Evolutionary conservation across 1,140 invertebrate genomes (phyloP).

Genomic region (Potamilus streckersoni): DNA sequence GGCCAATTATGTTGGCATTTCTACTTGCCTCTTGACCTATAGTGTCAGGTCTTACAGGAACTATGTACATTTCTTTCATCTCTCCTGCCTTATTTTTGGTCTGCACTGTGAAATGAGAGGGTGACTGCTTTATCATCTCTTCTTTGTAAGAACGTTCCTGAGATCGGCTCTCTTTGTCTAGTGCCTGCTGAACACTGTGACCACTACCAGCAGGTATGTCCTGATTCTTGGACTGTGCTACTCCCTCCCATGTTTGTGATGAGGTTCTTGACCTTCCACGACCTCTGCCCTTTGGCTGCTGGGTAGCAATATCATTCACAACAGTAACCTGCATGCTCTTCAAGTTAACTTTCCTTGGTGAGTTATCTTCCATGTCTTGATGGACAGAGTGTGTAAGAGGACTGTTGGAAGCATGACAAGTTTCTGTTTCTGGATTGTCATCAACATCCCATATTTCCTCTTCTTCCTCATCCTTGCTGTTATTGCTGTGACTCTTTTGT

Average conservation of each 20-base stretch:
- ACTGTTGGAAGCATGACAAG: background rate
- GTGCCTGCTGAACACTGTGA: too few species aligned
- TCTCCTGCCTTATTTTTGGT: too few species aligned
- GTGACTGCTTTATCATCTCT: too few species aligned
- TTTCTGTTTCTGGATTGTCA: slow-evolving; percentile 9
- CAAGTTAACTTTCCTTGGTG: slow-evolving; percentile 26
- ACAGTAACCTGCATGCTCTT: slow-evolving; percentile 31
- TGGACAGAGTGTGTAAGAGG: slow-evolving; percentile 1
- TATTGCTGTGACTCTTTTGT: background rate
- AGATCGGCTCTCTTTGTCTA: too few species aligned
- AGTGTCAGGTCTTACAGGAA: slow-evolving; percentile 24
- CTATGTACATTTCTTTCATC: slow-evolving; percentile 27
- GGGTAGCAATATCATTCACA: slow-evolving; percentile 18
- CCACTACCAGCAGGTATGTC: too few species aligned
- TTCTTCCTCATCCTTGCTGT: slow-evolving; percentile 14
- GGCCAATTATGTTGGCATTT: slow-evolving; percentile 19
- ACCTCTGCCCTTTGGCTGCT: slow-evolving; percentile 21
- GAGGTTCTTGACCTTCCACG: background rate
- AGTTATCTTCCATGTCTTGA: background rate
- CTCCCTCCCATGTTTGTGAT: too few species aligned
- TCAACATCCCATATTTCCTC: slow-evolving; percentile 16
- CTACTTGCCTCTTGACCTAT: slow-evolving; percentile 28
- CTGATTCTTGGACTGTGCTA: too few species aligned
- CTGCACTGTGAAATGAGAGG: too few species aligned
- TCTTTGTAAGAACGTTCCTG: too few species aligned